Evolutionary conservation across 2,113 vertebrate species (phyloP).

Genomic region (Macrotis lagotis): DNA sequence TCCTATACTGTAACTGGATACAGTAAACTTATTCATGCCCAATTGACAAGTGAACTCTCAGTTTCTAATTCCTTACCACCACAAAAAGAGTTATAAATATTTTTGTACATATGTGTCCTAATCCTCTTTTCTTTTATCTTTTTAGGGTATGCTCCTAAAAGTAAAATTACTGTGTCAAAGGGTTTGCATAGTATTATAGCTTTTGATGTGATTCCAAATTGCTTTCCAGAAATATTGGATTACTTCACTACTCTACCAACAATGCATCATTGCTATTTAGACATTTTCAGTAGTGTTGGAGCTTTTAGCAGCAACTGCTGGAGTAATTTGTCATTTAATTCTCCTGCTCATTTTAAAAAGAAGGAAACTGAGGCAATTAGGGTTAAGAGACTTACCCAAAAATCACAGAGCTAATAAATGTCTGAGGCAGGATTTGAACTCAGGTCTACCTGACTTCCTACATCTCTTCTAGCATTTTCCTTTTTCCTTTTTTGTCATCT

Average conservation of each 20-base stretch:
- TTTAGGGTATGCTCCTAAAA: background rate
- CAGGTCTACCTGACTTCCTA: background rate
- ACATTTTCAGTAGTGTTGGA: no score
- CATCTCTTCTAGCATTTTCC: background rate
- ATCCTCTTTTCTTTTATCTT: background rate
- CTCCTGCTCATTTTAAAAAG: no score
- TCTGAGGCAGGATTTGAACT: no score
- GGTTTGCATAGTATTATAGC: background rate
- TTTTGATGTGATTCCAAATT: background rate
- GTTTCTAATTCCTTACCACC: no score
- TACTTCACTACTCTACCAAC: background rate
- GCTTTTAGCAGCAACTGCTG: no score
- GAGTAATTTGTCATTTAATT: no score
- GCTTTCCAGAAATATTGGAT: background rate
- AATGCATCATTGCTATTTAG: background rate
- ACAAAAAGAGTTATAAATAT: background rate
- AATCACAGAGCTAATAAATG: no score
- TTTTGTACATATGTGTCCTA: background rate
- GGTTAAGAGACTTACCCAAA: no score
- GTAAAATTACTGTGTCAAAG: background rate
- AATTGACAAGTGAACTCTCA: no score
- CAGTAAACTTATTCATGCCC: no score
- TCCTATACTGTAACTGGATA: no score
- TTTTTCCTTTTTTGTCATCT: background rate
- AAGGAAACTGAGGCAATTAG: no score